A percentile compares a stretch with the other conserved stretches of the same genome.
Evolutionary conservation across 2,888 invertebrate species (phyloP).

Genomic region (Apoderus coryli): DNA sequence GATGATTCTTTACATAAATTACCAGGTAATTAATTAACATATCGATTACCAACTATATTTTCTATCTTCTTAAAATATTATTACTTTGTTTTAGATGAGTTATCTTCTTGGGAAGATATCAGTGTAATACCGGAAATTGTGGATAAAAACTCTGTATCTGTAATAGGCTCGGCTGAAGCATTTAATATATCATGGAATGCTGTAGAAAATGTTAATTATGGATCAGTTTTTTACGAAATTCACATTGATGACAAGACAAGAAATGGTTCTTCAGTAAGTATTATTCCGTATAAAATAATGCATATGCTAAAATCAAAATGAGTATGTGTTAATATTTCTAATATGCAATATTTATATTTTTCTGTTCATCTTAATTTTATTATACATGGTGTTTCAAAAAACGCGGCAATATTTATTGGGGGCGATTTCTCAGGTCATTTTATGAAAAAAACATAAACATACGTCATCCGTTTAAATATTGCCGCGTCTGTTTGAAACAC

Average conservation of each 20-base stretch:
- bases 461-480: no score
- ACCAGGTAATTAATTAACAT: constrained; percentile 18
- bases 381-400: no score
- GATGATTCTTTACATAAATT: constrained; percentile 42
- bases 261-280: constrained; percentile 39
- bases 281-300: constrained; percentile 2
- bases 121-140: constrained; percentile 64
- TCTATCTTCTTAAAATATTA: no score
- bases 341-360: no score
- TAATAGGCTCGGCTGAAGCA: constrained; percentile 61
- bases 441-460: no score
- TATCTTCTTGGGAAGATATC: constrained; percentile 28
- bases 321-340: no score
- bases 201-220: constrained; percentile 59
- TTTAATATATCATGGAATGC: constrained; percentile 79
- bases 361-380: no score
- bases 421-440: no score
- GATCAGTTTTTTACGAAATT: constrained; percentile 70
- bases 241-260: constrained; percentile 46
- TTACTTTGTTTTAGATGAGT: constrained; percentile 10
- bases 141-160: constrained; percentile 46
- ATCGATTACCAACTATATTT: constrained; percentile 1
- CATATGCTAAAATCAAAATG: no score
- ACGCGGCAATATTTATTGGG: no score
- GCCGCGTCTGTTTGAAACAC: no score